phyloP scores from a whole-genome alignment of 1,140 invertebrate species.

The Oryzaephilus surinamensis region DNA sequence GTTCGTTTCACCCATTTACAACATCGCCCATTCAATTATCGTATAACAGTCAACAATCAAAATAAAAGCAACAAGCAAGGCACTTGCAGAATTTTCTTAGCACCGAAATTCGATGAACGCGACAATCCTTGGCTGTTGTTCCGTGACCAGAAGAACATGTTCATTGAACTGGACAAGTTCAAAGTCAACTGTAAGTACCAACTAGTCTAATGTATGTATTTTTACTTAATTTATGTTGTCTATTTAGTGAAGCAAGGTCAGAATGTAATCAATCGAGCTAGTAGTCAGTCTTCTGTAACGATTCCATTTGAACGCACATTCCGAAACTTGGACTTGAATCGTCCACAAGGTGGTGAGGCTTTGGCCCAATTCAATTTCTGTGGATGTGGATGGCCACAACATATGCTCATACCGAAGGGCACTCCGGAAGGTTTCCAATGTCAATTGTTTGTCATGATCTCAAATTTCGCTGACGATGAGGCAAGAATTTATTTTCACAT shows the following conservation, averaged over 20 bases:
- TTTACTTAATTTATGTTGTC: not conserved
- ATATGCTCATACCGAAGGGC: conserved; percentile 72
- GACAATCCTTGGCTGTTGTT: conserved; percentile 48
- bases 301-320: conserved; percentile 63
- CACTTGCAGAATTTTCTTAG: conserved; percentile 68
- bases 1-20: conserved; percentile 53
- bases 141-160: conserved; percentile 53
- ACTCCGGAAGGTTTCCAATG: conserved; percentile 52
- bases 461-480: conserved; percentile 57
- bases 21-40: conserved; percentile 50
- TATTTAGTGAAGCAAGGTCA: conserved; percentile 49
- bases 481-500: too few relatives aligned
- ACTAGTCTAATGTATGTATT: not conserved
- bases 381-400: conserved; percentile 80
- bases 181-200: conserved; percentile 44
- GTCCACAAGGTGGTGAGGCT: conserved; percentile 41
- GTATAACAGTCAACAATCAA: conserved; percentile 37
- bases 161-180: conserved; percentile 73
- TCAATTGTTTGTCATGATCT: conserved; percentile 72
- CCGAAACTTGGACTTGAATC: conserved; percentile 45
- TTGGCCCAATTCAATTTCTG: conserved; percentile 63
- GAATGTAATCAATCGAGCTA: conserved; percentile 51
- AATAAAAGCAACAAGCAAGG: conserved; percentile 37
- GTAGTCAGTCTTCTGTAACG: conserved; percentile 56
- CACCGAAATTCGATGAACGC: conserved; percentile 56